Evolutionary conservation across 2,888 invertebrate species (phyloP).

Genomic region (Sphinx pinastri): DNA sequence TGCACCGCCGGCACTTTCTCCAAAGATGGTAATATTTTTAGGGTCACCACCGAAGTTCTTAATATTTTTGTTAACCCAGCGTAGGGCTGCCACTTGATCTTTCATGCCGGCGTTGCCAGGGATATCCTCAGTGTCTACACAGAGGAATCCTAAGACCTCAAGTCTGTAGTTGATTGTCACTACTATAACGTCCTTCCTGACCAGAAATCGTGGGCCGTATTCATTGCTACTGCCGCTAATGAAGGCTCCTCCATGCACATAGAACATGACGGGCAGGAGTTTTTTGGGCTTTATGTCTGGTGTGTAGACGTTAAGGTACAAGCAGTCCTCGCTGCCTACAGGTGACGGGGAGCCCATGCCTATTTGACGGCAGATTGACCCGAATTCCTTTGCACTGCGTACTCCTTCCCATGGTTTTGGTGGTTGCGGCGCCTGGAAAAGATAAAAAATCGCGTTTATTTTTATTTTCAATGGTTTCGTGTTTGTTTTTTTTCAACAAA

Average conservation of each 20-base stretch:
- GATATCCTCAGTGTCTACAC: conserved; percentile 63
- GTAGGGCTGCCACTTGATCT: conserved; percentile 72
- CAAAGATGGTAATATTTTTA: conserved; percentile 71
- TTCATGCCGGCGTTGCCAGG: conserved; percentile 79
- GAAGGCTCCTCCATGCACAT: conserved; percentile 68
- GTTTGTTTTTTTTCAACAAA: too few species aligned
- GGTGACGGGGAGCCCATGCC: conserved; percentile 35
- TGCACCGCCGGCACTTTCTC: conserved; percentile 70
- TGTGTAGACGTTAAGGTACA: conserved; percentile 71
- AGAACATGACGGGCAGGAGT: conserved; percentile 66
- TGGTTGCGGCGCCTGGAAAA: conserved; percentile 50
- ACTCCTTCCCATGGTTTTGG: conserved; percentile 57
- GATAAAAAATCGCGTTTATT: neutral
- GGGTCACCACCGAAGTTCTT: conserved; percentile 68
- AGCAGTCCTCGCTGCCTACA: conserved; percentile 63
- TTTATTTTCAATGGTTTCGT: neutral
- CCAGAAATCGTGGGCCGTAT: conserved; percentile 63
- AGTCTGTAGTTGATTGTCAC: conserved; percentile 74
- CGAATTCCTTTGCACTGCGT: conserved; percentile 54
- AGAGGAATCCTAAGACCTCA: conserved; percentile 67
- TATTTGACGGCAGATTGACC: conserved; percentile 52
- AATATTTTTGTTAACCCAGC: conserved; percentile 72
- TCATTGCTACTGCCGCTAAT: conserved; percentile 60
- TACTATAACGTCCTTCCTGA: conserved; percentile 62
- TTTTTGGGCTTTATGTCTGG: conserved; percentile 51